A percentile compares a stretch with the other conserved stretches of the same genome.
These are phyloP conservation scores for Podotricha telesiphe DNA, from an alignment of 2,888 invertebrate genomes.

Conservation along the genomic window DNA sequence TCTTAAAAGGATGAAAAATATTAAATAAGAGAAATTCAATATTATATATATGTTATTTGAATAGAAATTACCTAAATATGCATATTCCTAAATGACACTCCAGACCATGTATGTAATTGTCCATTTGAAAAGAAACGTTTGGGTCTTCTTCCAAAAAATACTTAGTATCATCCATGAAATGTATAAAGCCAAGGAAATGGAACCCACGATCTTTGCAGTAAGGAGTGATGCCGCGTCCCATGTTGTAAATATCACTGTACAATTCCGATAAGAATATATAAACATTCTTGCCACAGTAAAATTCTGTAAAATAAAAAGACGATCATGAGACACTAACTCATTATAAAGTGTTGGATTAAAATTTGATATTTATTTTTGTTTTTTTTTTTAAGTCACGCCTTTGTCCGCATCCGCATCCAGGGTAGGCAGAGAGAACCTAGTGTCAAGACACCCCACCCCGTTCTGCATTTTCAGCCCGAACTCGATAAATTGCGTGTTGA, in stretches of 20 bases:
- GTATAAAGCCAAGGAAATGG: slow-evolving; percentile 74
- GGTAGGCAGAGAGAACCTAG: too few species aligned
- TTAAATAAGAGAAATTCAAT: not conserved
- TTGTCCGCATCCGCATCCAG: too few species aligned
- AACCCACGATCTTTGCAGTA: slow-evolving; percentile 69
- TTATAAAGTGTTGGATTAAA: too few species aligned
- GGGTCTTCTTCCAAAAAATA: slow-evolving; percentile 75
- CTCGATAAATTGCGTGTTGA: too few species aligned
- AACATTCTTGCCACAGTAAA: slow-evolving; percentile 73
- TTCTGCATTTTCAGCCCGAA: too few species aligned
- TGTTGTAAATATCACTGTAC: slow-evolving; percentile 75
- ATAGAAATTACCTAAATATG: slow-evolving; percentile 64
- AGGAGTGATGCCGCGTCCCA: slow-evolving; percentile 66
- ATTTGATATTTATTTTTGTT: too few species aligned
- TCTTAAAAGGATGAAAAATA: too few species aligned
- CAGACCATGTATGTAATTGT: slow-evolving; percentile 73
- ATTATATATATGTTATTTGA: not conserved
- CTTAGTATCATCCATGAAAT: slow-evolving; percentile 67
- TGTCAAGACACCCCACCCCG: too few species aligned
- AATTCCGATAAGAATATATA: slow-evolving; percentile 73
- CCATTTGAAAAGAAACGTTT: slow-evolving; percentile 65
- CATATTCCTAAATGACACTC: slow-evolving; percentile 73
- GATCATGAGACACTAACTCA: too few species aligned
- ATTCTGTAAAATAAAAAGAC: slow-evolving; percentile 56
- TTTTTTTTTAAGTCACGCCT: too few species aligned